Evolutionary conservation across 2,113 vertebrate species (phyloP).

Genomic region (Takifugu bimaculatus): DNA sequence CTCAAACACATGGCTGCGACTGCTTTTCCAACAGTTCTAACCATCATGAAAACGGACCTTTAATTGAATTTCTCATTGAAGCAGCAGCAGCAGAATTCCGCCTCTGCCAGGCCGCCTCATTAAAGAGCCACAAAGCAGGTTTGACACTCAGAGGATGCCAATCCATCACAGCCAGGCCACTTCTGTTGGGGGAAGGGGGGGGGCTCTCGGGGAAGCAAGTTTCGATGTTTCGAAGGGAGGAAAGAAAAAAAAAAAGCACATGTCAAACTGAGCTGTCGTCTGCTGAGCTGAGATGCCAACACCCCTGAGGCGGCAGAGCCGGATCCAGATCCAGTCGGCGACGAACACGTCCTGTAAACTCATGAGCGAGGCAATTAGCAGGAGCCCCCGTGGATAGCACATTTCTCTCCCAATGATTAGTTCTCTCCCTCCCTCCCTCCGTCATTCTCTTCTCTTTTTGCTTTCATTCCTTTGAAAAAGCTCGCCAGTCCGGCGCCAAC

Average conservation of each 20-base stretch:
- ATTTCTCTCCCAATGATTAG: constrained; percentile 61
- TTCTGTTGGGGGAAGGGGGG: constrained; percentile 57
- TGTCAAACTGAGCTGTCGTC: constrained; percentile 70
- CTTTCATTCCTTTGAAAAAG: constrained; percentile 17
- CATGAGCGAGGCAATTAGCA: constrained; percentile 74
- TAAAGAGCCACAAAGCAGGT: constrained; percentile 71
- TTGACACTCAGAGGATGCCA: constrained; percentile 74
- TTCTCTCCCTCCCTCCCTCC: constrained; percentile 18
- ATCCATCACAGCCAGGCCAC: constrained; percentile 72
- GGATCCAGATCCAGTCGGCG: constrained; percentile 65
- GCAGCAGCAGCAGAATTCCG: constrained; percentile 32
- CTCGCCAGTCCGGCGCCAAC: constrained; percentile 20
- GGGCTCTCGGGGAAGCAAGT: constrained; percentile 54
- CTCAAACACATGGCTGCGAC: background rate
- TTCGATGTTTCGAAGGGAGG: constrained; percentile 44
- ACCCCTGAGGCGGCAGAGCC: constrained; percentile 64
- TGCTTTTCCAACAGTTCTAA: constrained; percentile 15
- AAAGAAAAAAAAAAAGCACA: constrained; percentile 33
- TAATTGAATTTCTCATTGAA: constrained; percentile 56
- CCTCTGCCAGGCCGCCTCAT: constrained; percentile 67
- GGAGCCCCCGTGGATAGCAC: constrained; percentile 67
- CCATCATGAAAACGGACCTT: constrained; percentile 56
- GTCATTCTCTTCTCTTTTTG: background rate
- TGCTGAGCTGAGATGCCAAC: constrained; percentile 67
- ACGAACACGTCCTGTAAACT: constrained; percentile 64